A percentile compares a stretch with the other conserved stretches of the same genome.
phyloP scores from a whole-genome alignment of 2,888 invertebrate species.

The Cheilosia vulpina region DNA sequence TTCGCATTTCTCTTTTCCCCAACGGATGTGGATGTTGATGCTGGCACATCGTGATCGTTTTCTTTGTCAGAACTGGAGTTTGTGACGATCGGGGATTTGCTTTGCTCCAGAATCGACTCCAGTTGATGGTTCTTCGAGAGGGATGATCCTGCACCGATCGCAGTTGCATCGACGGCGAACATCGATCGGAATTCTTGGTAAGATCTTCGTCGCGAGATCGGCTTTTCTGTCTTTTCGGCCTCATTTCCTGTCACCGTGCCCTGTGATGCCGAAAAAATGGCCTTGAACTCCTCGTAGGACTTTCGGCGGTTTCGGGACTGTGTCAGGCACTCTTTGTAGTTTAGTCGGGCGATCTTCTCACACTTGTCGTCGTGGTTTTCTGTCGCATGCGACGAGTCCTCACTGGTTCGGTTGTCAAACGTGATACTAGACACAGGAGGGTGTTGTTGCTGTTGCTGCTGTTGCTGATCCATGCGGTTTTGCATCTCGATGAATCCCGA shows the following conservation, averaged over 20 bases:
- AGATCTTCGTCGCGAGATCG: conserved; percentile 78
- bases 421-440: conserved; percentile 74
- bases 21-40: conserved; percentile 34
- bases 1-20: conserved; percentile 60
- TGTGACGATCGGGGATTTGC: conserved; percentile 47
- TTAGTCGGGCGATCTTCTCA: conserved; percentile 81
- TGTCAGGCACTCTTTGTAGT: conserved; percentile 83
- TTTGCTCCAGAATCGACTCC: conserved; percentile 68
- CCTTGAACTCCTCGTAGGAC: conserved; percentile 84
- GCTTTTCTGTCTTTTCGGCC: conserved; percentile 61
- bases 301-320: conserved; percentile 83
- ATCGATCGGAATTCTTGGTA: conserved; percentile 77
- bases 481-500: conserved; percentile 84
- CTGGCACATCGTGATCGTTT: conserved; percentile 76
- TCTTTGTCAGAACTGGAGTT: conserved; percentile 55
- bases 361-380: conserved; percentile 66
- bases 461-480: conserved; percentile 79
- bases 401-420: conserved; percentile 39
- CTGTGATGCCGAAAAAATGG: conserved; percentile 78
- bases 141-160: conserved; percentile 37
- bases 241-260: conserved; percentile 36
- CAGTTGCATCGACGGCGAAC: conserved; percentile 55
- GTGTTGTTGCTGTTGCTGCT: conserved; percentile 53
- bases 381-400: background rate
- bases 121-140: conserved; percentile 59